Evolutionary conservation across 2,888 invertebrate species (phyloP).

Genomic region (Marasmarcha lunaedactyla): DNA sequence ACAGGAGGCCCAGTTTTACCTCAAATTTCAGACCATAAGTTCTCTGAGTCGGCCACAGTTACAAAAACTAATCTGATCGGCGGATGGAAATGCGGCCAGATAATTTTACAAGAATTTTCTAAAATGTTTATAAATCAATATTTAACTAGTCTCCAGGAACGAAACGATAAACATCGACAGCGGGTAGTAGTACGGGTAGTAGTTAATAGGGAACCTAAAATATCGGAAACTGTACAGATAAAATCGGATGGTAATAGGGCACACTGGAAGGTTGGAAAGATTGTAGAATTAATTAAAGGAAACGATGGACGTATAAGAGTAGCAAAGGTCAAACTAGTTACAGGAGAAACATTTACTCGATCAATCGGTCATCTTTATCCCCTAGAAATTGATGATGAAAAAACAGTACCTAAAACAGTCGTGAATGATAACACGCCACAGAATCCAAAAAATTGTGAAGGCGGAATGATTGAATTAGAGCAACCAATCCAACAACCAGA

Average conservation of each 20-base stretch:
- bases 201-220: too few relatives aligned
- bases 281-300: constrained; percentile 9
- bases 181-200: too few relatives aligned
- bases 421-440: too few relatives aligned
- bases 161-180: background rate
- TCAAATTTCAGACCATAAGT: background rate
- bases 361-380: constrained; percentile 1
- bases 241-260: constrained; percentile 12
- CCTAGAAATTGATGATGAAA: background rate
- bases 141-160: constrained; percentile 1
- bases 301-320: constrained; percentile 8
- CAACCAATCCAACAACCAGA: too few relatives aligned
- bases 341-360: background rate
- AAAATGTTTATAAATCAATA: constrained; percentile 4
- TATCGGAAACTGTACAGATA: constrained; percentile 9
- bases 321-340: constrained; percentile 10
- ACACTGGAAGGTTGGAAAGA: too few relatives aligned
- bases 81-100: constrained; percentile 5
- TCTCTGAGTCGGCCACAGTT: background rate
- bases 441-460: too few relatives aligned
- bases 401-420: too few relatives aligned
- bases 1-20: background rate
- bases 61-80: constrained; percentile 1
- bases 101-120: constrained; percentile 5
- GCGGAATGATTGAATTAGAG: too few relatives aligned